Evolutionary conservation across 2,797 vertebrate species (phyloP).

Genomic region (Ctenopoma multispine): DNA sequence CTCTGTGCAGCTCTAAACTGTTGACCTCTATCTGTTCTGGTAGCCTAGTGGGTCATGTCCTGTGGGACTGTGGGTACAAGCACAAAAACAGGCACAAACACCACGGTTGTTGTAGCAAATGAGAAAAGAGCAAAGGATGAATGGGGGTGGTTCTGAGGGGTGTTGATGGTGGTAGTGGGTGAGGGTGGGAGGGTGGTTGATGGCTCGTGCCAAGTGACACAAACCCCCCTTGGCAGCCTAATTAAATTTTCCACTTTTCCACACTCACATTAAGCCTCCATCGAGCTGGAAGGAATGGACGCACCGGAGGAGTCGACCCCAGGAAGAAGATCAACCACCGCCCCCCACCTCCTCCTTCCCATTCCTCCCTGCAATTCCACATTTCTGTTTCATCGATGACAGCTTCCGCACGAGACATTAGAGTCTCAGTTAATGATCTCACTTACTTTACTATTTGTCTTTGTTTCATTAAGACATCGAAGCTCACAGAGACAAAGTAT

Average conservation of each 20-base stretch:
- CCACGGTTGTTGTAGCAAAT: slow-evolving; percentile 33
- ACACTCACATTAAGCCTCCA: slow-evolving; percentile 84
- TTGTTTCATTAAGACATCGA: not conserved
- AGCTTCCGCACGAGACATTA: not conserved
- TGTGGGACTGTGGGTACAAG: slow-evolving; percentile 45
- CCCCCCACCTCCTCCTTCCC: not conserved
- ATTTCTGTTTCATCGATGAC: slow-evolving; percentile 22
- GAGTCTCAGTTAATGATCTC: not conserved
- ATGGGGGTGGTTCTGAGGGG: not conserved
- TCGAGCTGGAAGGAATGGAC: slow-evolving; percentile 80
- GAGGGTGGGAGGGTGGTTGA: slow-evolving; percentile 31
- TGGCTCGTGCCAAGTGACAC: slow-evolving; percentile 82
- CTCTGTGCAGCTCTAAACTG: slow-evolving; percentile 51
- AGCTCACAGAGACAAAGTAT: not conserved
- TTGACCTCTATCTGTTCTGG: slow-evolving; percentile 64
- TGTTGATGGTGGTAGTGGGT: slow-evolving; percentile 41
- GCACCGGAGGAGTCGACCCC: slow-evolving; percentile 76
- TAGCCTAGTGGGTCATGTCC: slow-evolving; percentile 57
- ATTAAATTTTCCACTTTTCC: slow-evolving; percentile 89
- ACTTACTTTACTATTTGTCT: not conserved
- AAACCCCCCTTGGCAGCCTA: slow-evolving; percentile 87
- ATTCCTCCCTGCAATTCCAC: slow-evolving; percentile 9
- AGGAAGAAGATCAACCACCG: slow-evolving; percentile 61
- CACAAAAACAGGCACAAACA: slow-evolving; percentile 32
- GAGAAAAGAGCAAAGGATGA: slow-evolving; percentile 46